A percentile compares a stretch with the other conserved stretches of the same genome.
Evolutionary conservation across 2,113 vertebrate species (phyloP).

Genomic region (Myodes glareolus): DNA sequence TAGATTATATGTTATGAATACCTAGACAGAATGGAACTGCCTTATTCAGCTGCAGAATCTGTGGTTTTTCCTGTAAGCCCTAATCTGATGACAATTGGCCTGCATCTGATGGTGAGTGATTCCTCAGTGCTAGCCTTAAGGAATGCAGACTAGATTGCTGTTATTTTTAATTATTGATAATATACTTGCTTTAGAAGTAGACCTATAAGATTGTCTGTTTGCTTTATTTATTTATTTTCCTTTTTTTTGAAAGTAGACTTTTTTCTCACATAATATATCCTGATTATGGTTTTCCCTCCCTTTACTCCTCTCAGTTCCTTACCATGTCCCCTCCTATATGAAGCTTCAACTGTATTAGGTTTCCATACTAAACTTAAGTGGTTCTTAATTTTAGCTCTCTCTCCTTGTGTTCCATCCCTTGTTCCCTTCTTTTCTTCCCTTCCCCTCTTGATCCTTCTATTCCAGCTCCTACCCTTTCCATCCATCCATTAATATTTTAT

Average conservation of each 20-base stretch:
- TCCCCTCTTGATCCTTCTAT: not conserved
- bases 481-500: not conserved
- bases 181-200: not conserved
- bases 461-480: not conserved
- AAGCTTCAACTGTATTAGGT: not conserved
- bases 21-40: not conserved
- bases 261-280: not conserved
- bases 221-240: not conserved
- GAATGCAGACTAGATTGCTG: not conserved
- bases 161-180: constrained; percentile 44
- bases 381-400: not conserved
- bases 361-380: not conserved
- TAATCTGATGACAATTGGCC: not conserved
- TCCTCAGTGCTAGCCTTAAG: constrained; percentile 3
- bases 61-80: not conserved
- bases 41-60: not conserved
- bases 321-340: not conserved
- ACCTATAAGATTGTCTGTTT: not conserved
- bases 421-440: not conserved
- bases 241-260: not conserved
- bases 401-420: not conserved
- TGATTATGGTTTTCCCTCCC: not conserved
- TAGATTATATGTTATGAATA: not conserved
- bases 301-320: not conserved
- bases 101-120: not conserved